These are phyloP conservation scores for Polyommatus icarus DNA, from an alignment of 2,888 invertebrate species.

Conservation along the genomic window DNA sequence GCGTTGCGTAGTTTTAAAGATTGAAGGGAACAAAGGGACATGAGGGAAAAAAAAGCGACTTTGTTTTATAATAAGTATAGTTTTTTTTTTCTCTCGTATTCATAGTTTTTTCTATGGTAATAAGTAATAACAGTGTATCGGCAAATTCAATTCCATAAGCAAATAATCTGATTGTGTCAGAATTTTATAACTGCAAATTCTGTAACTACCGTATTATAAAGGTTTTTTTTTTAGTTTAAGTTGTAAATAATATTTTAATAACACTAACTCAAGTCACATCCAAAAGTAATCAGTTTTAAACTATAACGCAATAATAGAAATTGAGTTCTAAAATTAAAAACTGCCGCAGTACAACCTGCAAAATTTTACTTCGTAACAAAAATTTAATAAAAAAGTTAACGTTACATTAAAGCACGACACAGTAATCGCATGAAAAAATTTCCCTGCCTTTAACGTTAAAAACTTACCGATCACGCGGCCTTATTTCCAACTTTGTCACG, in stretches of 20 bases:
- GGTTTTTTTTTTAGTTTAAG: not conserved
- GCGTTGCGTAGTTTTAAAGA: too few species aligned
- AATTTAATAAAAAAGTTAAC: not conserved
- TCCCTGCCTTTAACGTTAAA: not conserved
- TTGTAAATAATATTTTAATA: not conserved
- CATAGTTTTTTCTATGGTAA: too few species aligned
- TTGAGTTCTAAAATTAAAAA: not conserved
- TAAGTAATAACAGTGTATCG: too few species aligned
- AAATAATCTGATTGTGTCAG: too few species aligned
- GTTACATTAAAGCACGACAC: not conserved
- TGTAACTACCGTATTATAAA: not conserved
- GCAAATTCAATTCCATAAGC: too few species aligned
- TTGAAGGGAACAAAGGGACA: too few species aligned
- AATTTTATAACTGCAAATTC: too few species aligned
- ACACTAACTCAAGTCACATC: too few species aligned
- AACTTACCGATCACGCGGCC: constrained; percentile 29
- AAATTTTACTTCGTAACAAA: not conserved
- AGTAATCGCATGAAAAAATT: constrained; percentile 7
- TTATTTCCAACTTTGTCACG: constrained; percentile 15
- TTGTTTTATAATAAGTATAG: too few species aligned
- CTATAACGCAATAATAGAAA: not conserved
- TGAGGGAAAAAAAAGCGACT: too few species aligned
- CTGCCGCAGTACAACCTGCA: not conserved
- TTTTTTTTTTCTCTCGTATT: too few species aligned
- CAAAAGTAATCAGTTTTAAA: too few species aligned